Conservation (phyloP, 2,113 vertebrate species). For the Silurus meridionalis region DNA sequence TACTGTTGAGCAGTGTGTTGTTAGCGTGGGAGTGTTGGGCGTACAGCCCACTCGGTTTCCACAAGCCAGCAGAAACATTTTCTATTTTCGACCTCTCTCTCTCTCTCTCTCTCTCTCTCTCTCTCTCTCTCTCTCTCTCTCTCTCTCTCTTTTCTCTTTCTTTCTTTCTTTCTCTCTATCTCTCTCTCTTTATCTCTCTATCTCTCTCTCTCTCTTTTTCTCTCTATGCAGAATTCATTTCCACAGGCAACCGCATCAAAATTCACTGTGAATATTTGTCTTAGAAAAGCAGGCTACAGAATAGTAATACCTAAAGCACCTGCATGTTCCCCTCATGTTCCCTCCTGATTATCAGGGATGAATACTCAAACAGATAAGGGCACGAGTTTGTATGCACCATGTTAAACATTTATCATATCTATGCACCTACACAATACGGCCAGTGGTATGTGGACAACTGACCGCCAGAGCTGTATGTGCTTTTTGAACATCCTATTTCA, state of each 20-base stretch:
- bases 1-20: slow-evolving; percentile 23
- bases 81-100: slow-evolving; percentile 29
- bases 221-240: not conserved
- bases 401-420: not conserved
- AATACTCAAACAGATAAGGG: not conserved
- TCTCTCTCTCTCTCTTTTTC: not conserved
- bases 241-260: slow-evolving; percentile 8
- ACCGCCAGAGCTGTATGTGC: not conserved
- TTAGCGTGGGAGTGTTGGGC: slow-evolving; percentile 46
- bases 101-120: slow-evolving; percentile 16
- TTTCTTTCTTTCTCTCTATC: not conserved
- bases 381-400: not conserved
- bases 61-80: slow-evolving; percentile 26
- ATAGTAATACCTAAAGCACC: slow-evolving; percentile 3
- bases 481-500: not conserved
- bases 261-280: slow-evolving; percentile 33
- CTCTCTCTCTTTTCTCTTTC: not conserved
- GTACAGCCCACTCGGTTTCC: slow-evolving; percentile 44
- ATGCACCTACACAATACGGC: not conserved
- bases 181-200: not conserved
- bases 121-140: not conserved
- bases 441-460: not conserved
- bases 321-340: not conserved
- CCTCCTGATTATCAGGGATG: slow-evolving; percentile 7
- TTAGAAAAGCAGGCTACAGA: slow-evolving; percentile 10